Conservation (phyloP, 37 sponge, comb jelly and placozoan species). For the Halichondria panicea region DNA sequence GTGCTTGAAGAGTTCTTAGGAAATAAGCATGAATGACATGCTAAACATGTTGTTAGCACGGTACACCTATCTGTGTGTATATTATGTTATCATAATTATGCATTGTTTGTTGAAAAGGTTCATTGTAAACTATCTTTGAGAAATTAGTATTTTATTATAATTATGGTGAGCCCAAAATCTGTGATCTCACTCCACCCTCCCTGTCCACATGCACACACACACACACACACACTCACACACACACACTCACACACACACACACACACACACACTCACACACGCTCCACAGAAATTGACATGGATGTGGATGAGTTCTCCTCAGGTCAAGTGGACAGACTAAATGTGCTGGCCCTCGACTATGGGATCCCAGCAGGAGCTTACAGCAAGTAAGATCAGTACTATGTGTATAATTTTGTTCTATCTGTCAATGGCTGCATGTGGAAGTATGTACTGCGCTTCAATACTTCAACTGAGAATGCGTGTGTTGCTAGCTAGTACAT, state of each 20-base stretch:
- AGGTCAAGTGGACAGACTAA: slow-evolving; percentile 57
- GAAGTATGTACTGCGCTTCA: too few relatives aligned
- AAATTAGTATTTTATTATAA: background rate
- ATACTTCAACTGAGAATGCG: too few relatives aligned
- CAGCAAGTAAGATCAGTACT: slow-evolving; percentile 33
- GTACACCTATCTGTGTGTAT: background rate
- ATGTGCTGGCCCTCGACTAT: slow-evolving; percentile 63
- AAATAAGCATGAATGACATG: too few relatives aligned
- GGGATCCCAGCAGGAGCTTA: slow-evolving; percentile 48
- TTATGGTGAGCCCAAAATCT: too few relatives aligned
- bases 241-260: background rate
- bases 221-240: background rate
- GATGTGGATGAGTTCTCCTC: slow-evolving; percentile 41
- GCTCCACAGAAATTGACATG: slow-evolving; percentile 48
- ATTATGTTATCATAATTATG: background rate
- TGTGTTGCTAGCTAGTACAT: too few relatives aligned
- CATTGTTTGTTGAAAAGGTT: too few relatives aligned
- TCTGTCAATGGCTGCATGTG: too few relatives aligned
- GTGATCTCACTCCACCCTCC: too few relatives aligned
- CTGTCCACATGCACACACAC: background rate
- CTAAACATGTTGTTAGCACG: too few relatives aligned
- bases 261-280: background rate
- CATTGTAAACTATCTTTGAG: background rate
- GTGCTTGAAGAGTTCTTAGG: too few relatives aligned
- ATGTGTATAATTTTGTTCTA: too few relatives aligned